Evolutionary conservation across 2,113 vertebrate genomes (phyloP), one percentile per base, ranked within the genome.

Genomic region (Sinocyclocheilus anophthalmus): DNA sequence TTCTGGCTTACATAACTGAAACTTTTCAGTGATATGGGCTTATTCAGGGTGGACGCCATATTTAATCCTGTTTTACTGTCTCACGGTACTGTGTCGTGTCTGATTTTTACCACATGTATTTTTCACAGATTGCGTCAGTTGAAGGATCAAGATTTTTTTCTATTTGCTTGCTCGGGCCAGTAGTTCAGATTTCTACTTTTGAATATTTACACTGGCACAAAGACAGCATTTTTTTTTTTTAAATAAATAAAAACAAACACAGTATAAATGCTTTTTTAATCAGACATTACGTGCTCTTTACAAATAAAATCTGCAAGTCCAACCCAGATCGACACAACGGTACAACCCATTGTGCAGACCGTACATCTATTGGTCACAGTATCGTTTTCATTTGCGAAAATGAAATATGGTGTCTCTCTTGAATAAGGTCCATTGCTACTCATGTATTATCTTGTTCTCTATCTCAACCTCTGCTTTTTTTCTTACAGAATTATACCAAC

Each of bases 391-490:
- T 20, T 42, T 33, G 48, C 4, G 3, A 14, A 76, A 76, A 76
- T 76, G 22, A 76, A 76, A 9, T 26, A 76, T 33, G 76, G 7
- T 30, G 48, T 77, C 76, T 77, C 16, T 20, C 13, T 16, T 30
- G 14, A 76, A 76, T 76, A 76, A 76, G 7, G 48, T 55, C 76
- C 24, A 33, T 53, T 55, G n/a, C 14, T 77, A 16, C 45, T 76
- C 75, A 20, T 76, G 75, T 30, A 55, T 77, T 84, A 33, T 81
- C 50, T 82, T 53, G 42, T 85, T 72, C 85, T 77, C 87, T 88
- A 87, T 87, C 86, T 89, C 88, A 87, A 82, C 76, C 84, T 92
- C 84, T 76, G 86, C 90, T 89, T 50, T 63, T 42, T 83, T 88
- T 89, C 89, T 63, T 84, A n/a, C 81, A 91, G 87, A 86, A 70